phyloP scores from a whole-genome alignment of 1,140 invertebrate genomes.

The Acromyrmex echinatior region DNA sequence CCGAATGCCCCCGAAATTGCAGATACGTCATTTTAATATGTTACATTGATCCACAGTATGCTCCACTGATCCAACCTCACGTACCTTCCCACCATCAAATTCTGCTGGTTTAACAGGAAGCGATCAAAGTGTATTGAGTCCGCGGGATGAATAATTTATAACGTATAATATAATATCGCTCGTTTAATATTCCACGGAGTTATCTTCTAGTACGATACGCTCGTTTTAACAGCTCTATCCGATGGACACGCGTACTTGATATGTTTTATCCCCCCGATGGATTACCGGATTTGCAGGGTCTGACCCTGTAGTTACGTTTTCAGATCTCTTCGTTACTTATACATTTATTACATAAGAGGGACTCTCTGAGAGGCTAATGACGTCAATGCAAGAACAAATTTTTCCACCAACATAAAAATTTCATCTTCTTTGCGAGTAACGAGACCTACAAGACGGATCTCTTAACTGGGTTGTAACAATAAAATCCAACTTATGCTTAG shows the following conservation, averaged over 20 bases:
- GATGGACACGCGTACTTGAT: conserved; percentile 1
- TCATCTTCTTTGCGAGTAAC: conserved; percentile 1
- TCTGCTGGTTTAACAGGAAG: conserved; percentile 7
- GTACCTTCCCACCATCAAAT: conserved; percentile 10
- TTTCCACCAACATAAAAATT: not conserved
- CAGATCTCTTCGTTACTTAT: conserved; percentile 44
- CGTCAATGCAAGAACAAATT: conserved; percentile 3
- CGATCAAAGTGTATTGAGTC: conserved; percentile 39
- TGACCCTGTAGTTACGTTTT: conserved; percentile 9
- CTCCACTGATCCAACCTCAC: not conserved
- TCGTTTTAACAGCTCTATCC: conserved; percentile 15
- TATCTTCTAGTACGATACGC: conserved; percentile 16
- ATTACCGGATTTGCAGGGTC: conserved; percentile 11
- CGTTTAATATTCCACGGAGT: conserved; percentile 49
- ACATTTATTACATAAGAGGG: not conserved
- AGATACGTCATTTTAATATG: conserved; percentile 11
- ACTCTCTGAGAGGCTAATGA: conserved; percentile 23
- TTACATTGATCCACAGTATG: not conserved
- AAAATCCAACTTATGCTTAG: not conserved
- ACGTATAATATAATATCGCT: conserved; percentile 13
- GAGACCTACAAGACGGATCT: conserved; percentile 17
- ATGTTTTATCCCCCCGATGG: conserved; percentile 2
- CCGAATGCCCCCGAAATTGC: not conserved
- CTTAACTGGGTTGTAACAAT: conserved; percentile 12
- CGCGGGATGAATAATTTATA: conserved; percentile 45